phyloP scores from a whole-genome alignment of 2,888 invertebrate species.

The Horisme vitalbata region DNA sequence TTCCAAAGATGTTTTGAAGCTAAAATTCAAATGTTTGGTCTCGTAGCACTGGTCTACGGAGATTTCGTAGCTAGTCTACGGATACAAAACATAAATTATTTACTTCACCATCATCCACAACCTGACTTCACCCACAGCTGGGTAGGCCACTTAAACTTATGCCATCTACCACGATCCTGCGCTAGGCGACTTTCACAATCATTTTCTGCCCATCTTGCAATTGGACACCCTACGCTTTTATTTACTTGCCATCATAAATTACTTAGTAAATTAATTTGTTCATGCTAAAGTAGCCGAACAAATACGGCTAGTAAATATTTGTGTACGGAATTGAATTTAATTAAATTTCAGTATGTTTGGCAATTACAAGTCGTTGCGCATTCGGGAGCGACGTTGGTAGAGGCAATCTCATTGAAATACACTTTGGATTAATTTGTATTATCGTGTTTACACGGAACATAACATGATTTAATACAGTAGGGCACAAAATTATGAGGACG shows the following conservation, averaged over 20 bases:
- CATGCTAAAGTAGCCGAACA: constrained; percentile 3
- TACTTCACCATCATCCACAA: too few species aligned
- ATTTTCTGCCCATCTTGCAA: too few species aligned
- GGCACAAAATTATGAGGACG: too few species aligned
- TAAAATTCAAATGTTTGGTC: too few species aligned
- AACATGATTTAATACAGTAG: too few species aligned
- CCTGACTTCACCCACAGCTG: too few species aligned
- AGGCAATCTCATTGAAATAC: not conserved
- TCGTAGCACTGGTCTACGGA: not conserved
- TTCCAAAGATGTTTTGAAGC: too few species aligned
- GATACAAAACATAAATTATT: too few species aligned
- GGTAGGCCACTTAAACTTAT: too few species aligned
- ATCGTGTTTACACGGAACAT: too few species aligned
- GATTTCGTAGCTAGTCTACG: not conserved
- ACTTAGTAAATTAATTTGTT: not conserved
- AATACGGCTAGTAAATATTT: constrained; percentile 9
- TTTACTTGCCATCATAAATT: not conserved
- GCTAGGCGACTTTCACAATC: too few species aligned
- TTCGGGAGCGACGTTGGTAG: not conserved
- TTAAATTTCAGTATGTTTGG: constrained; percentile 14
- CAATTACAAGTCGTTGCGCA: not conserved
- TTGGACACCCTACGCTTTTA: not conserved
- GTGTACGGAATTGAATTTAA: constrained; percentile 13
- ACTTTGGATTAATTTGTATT: constrained; percentile 1
- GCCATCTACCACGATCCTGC: too few species aligned